phyloP scores from a whole-genome alignment of 1,140 invertebrate genomes.

The Archivesica marissinica region DNA sequence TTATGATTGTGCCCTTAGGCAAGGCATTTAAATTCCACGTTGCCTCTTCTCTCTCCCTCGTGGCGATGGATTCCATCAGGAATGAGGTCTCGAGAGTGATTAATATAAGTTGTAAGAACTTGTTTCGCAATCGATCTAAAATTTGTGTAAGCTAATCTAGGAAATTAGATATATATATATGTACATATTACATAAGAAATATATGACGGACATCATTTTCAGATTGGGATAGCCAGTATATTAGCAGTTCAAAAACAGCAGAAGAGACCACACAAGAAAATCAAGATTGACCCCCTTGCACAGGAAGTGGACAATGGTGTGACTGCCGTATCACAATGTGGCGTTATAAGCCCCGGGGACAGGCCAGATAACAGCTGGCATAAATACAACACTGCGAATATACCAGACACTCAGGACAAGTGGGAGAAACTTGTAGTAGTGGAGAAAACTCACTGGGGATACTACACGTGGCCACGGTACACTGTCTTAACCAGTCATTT shows the following conservation, averaged over 20 bases:
- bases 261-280: constrained; percentile 89
- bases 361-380: constrained; percentile 90
- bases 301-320: constrained; percentile 61
- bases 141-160: too few relatives aligned
- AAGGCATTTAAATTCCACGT: too few relatives aligned
- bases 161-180: too few relatives aligned
- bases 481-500: too few relatives aligned
- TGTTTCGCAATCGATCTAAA: too few relatives aligned
- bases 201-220: constrained; percentile 9
- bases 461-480: constrained; percentile 92
- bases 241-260: constrained; percentile 90
- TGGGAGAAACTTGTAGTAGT: constrained; percentile 90
- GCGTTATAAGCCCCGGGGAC: constrained; percentile 84
- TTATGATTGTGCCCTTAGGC: too few relatives aligned
- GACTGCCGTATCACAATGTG: neutral
- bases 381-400: constrained; percentile 87
- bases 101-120: too few relatives aligned
- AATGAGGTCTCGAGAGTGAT: too few relatives aligned
- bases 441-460: constrained; percentile 90
- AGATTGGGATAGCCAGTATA: constrained; percentile 73
- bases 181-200: too few relatives aligned
- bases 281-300: constrained; percentile 85
- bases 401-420: constrained; percentile 87
- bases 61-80: too few relatives aligned
- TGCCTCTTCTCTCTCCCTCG: too few relatives aligned